Base-by-base conservation (phyloP, 2,888 invertebrate species). In the Antitype chi region DNA sequence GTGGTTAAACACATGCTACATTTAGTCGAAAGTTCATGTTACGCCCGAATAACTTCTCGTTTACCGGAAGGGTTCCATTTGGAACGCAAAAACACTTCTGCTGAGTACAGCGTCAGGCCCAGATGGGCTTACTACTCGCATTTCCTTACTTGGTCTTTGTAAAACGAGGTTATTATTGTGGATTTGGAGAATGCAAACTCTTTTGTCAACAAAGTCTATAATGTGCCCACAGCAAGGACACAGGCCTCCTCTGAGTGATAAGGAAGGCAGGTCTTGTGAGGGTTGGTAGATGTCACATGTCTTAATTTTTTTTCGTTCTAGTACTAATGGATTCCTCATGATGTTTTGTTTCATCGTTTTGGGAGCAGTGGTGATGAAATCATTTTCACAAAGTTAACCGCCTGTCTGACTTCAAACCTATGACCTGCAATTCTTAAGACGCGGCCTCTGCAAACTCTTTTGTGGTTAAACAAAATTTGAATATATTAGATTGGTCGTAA, bases 1-100 rank as follows among this genome's bases (percentile, higher is more conserved):
- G 93, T 90, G 95, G 96, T 95, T 95, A 94, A 96, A 95, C 96
- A 96, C 96, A 96, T 96, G 96, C 94, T 95, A 96, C 96, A 95
- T 96, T 96, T 95, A 95, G 93, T 95, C 92, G 94, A 95, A 96
- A 96, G 94, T 96, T 95, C 95, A 94, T 92, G 94, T 93, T 94
- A 91, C 95, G 93, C 95, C 89, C 91, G 94, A 95, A 94, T 94
- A 94, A 95, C 93, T 95, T 92, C 93, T 93, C 92, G 93, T 93
- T 94, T 92, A 92, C 89, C 89, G 88, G 90, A 92, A 92, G 93
- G 92, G 93, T 91, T 93, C 88, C 88, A 85, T 89, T 89, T 86
- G 86, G 89, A 76, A 83, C 85, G 88, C 90, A 91, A 92, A 93
- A 93, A 93, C 91, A 88, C 88, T 90, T 90, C 80, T 85, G 88